Evolutionary conservation across 1,140 invertebrate species (phyloP).

Genomic region (Temnothorax longispinosus): DNA sequence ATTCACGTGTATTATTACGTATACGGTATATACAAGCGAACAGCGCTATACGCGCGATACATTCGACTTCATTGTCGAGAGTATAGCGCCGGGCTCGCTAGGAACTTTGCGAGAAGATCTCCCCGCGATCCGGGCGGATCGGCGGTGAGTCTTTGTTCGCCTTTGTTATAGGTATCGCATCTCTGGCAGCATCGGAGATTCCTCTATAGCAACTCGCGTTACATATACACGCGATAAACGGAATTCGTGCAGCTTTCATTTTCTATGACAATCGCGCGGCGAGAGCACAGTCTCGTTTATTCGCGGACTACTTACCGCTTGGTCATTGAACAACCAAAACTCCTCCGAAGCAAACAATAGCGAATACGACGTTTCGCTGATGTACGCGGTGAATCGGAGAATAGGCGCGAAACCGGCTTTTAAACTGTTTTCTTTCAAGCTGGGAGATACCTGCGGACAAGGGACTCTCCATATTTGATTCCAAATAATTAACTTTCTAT

Average conservation of each 20-base stretch:
- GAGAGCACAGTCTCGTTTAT: slow-evolving; percentile 31
- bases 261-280: slow-evolving; percentile 20
- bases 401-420: neutral
- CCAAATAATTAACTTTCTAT: neutral
- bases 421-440: neutral
- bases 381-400: neutral
- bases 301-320: slow-evolving; percentile 46
- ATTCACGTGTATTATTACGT: slow-evolving; percentile 13
- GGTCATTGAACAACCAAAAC: slow-evolving; percentile 36
- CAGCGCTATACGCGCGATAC: neutral
- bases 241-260: slow-evolving; percentile 42
- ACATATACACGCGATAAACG: slow-evolving; percentile 40
- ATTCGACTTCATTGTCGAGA: slow-evolving; percentile 58
- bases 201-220: slow-evolving; percentile 7
- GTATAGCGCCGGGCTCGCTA: neutral
- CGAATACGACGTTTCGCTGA: neutral
- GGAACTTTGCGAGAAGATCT: slow-evolving; percentile 48
- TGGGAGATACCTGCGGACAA: neutral
- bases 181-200: slow-evolving; percentile 24
- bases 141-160: slow-evolving; percentile 43
- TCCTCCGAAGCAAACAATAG: slow-evolving; percentile 1
- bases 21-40: neutral
- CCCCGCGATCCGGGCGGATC: slow-evolving; percentile 29
- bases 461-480: neutral
- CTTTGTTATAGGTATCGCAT: slow-evolving; percentile 47